These are phyloP conservation scores for Graptemys geographica DNA, from an alignment of 2,797 vertebrate species.

Conservation along the genomic window DNA sequence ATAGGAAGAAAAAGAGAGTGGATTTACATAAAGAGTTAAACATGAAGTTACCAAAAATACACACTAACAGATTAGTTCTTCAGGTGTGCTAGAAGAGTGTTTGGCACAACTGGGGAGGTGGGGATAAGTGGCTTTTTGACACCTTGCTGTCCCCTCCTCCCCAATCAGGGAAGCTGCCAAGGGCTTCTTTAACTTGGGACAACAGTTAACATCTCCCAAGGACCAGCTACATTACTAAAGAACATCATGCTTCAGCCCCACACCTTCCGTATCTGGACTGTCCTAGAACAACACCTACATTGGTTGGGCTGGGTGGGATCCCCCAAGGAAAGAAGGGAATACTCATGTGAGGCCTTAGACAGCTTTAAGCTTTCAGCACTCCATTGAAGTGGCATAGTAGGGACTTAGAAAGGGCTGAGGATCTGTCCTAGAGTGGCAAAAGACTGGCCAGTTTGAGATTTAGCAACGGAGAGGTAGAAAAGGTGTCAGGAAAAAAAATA, in stretches of 20 bases:
- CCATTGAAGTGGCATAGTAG: not conserved
- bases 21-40: slow-evolving; percentile 36
- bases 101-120: not conserved
- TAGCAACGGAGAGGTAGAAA: not conserved
- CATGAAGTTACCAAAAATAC: slow-evolving; percentile 43
- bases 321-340: not conserved
- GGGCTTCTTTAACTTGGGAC: not conserved
- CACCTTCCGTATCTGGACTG: not conserved
- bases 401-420: not conserved
- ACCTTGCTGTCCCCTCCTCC: not conserved
- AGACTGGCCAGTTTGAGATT: not conserved
- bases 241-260: not conserved
- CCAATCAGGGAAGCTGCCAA: not conserved
- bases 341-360: not conserved
- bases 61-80: not conserved
- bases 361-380: too few species aligned
- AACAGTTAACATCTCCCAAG: not conserved
- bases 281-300: not conserved
- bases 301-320: not conserved
- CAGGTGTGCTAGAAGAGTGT: not conserved
- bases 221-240: not conserved
- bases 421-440: accelerated
- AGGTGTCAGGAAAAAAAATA: not conserved
- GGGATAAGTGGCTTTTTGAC: not conserved
- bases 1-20: slow-evolving; percentile 19